These are phyloP conservation scores for Daboia siamensis DNA, from an alignment of 2,113 vertebrate species.

Conservation along the genomic window DNA sequence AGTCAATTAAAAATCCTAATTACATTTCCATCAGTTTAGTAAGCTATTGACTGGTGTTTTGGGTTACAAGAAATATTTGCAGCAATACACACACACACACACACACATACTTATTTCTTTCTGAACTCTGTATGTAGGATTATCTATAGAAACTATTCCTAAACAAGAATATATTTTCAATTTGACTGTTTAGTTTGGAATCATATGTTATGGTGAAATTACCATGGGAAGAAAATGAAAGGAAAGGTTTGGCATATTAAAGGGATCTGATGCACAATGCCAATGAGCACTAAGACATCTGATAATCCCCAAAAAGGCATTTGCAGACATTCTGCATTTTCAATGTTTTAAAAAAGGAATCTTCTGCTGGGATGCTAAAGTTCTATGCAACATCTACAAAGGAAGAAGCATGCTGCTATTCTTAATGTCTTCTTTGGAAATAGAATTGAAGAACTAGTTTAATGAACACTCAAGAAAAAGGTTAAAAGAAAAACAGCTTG, in stretches of 20 bases:
- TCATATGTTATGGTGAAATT: neutral
- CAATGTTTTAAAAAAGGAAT: neutral
- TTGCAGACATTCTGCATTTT: conserved; percentile 1
- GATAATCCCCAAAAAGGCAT: neutral
- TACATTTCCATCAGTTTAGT: neutral
- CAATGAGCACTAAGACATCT: neutral
- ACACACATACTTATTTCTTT: neutral
- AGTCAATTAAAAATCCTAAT: neutral
- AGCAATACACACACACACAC: neutral
- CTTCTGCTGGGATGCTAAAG: neutral
- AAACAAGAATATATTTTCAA: neutral
- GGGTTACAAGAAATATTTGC: neutral
- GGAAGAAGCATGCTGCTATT: neutral
- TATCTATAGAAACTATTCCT: neutral
- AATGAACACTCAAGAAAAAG: neutral
- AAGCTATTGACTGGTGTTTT: neutral
- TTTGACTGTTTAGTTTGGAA: neutral
- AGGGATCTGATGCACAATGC: neutral
- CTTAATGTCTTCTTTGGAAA: neutral
- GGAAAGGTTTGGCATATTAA: neutral
- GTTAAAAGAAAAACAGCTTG: neutral
- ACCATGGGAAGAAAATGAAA: neutral
- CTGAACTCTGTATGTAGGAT: neutral
- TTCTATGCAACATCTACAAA: conserved; percentile 3
- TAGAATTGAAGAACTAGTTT: neutral